Base-by-base conservation (phyloP, 37 sponge, comb jelly and placozoan genomes). In the Theonella swinhoei region DNA sequence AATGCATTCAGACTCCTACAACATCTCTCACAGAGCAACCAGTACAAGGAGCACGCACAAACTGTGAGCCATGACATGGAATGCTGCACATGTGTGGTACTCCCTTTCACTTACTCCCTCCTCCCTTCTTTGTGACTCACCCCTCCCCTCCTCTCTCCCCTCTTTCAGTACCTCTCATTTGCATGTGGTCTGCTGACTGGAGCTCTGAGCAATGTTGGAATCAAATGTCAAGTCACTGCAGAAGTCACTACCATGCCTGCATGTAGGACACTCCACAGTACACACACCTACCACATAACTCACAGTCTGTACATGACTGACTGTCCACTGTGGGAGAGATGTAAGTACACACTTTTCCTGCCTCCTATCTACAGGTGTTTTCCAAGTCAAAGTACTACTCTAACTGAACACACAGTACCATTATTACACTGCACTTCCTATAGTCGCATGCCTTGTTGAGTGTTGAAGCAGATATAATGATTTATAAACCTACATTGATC, bases 181-280 rank as follows among this genome's bases (percentile, higher is more conserved):
- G 77, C 91, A 22, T 84, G 88, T 93, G 96, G 96, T 30, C 68
- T 96, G 62, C 29, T 96, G 24, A 47, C 77, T 41, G 96, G 96
- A 72, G 95, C 96, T 61, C 69, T 96, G 35, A 54, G 72, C 23
- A 89, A 86, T 64, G 42, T 93, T 36, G 96, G 96, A 30, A 80
- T 96, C 54, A 79, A 68, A 22, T 89, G 91, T 71, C 83, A 76
- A 7, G 95, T 96, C n/a, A 65, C 81, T 33, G 84, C 82, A 36
- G 94, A 96, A 35, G 84, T 84, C 9, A 79, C 80, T 7, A 62
- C 68, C 9, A 72, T 89, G 75, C 96, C 96, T 11, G 64, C 67
- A 4, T 95, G 96, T 92, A 75, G 77, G 93, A 76, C 17, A 54
- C 11, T 11, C 60, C 60, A 20, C 19, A 58, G 11, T 19, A 58